phyloP scores from a whole-genome alignment of 2,888 invertebrate genomes.

The Drosophila algonquin region DNA sequence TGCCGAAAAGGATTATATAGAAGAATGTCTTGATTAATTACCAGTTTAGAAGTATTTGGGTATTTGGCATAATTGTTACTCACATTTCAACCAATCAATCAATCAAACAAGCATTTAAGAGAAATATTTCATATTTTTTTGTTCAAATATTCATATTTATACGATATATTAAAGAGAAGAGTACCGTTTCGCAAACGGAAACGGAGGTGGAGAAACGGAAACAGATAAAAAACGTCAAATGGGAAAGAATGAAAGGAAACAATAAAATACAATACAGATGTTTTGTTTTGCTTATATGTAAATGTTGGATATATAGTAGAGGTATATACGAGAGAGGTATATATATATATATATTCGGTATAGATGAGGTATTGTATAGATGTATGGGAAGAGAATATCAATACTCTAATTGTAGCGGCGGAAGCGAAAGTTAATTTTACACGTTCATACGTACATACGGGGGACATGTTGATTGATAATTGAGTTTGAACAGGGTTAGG shows the following conservation, averaged over 20 bases:
- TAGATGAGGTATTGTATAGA: background rate
- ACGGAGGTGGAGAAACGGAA: conserved; percentile 59
- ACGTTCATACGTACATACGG: background rate
- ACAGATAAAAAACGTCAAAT: conserved; percentile 54
- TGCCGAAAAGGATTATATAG: conserved; percentile 51
- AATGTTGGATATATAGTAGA: background rate
- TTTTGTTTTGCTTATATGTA: conserved; percentile 33
- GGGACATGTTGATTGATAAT: conserved; percentile 28
- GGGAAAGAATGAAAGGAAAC: conserved; percentile 54
- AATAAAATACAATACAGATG: conserved; percentile 56
- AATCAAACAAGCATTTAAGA: conserved; percentile 82
- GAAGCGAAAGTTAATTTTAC: conserved; percentile 23
- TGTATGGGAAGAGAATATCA: conserved; percentile 1
- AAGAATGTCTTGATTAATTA: conserved; percentile 58
- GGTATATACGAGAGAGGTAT: conserved; percentile 7
- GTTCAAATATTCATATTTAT: conserved; percentile 60
- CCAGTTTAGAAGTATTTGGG: conserved; percentile 67
- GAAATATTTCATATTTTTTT: conserved; percentile 75
- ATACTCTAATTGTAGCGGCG: conserved; percentile 5
- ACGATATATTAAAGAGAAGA: conserved; percentile 35
- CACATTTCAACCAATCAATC: conserved; percentile 84
- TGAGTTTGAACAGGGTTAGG: conserved; percentile 6
- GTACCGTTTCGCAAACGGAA: conserved; percentile 45
- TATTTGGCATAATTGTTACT: conserved; percentile 79
- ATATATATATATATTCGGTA: conserved; percentile 22